Evolutionary conservation across 2,888 invertebrate species (phyloP), one percentile per base, ranked within the genome.

Genomic region (Ashinkailepas kermadecensis): DNA sequence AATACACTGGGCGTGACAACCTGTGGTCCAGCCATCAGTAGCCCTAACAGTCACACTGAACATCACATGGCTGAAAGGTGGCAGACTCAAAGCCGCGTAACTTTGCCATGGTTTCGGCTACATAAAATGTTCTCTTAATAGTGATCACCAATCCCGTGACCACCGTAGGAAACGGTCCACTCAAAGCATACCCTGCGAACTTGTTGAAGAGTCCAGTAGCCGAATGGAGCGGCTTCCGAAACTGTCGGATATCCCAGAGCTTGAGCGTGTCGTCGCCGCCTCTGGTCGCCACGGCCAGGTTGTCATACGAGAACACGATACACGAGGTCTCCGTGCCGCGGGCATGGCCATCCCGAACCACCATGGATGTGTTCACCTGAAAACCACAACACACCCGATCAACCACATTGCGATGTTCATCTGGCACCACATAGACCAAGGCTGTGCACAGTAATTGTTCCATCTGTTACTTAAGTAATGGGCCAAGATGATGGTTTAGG

Each of bases 231-330:
- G 95, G 93, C 83, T 92, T 90, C 86, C 94, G 97, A 82, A 96
- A 93, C 81, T 92, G 91, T 81, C 97, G 89, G 67, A 97, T 86
- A 86, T 99, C 98, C 97, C 98, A 99, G 0, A 99, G 87, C 87
- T 99, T 99, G 84, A 99, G 88, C 0, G 96, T 95, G 85, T 96
- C 96, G 87, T 99, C 99, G 84, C 94, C 94, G 81, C 94, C 93
- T 83, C 98, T 89, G 0, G 95, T 94, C 0, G 93, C 92, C 54
- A 98, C 87, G 84, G 91, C 89, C 64, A 91, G 90, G 0, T 95
- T 94, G 82, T 96, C 91, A 86, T 99, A 97, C 0, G 98, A 96
- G 87, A 95, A 99, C 3, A 92, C 89, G 64, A 99, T 89, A 82
- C 93, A 93, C 0, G 95, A 93, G 56, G 95, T 94, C 86, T 96